Conservation (phyloP, 2,888 invertebrate species). For the Molanna angustata region DNA sequence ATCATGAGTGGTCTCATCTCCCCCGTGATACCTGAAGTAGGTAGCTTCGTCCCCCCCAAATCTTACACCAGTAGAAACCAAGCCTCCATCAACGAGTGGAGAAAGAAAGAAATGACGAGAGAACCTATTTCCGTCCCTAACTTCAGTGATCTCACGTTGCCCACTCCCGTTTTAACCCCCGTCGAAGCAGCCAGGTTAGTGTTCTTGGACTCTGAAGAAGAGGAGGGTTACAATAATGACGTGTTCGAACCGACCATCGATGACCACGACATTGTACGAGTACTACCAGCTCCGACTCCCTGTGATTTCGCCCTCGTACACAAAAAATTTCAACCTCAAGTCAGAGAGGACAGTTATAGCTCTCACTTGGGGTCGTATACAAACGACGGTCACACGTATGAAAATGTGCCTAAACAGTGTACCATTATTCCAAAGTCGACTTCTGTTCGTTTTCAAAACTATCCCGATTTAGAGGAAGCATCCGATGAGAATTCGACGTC, state of each 20-base stretch:
- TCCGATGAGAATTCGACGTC: conserved; percentile 64
- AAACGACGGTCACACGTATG: conserved; percentile 41
- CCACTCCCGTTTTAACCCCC: conserved; percentile 65
- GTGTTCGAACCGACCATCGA: conserved; percentile 40
- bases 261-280: conserved; percentile 33
- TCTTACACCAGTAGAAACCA: conserved; percentile 35
- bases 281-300: conserved; percentile 29
- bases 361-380: conserved; percentile 45
- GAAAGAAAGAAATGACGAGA: conserved; percentile 52
- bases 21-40: conserved; percentile 39
- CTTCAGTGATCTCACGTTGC: conserved; percentile 62
- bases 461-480: conserved; percentile 54
- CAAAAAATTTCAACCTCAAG: conserved; percentile 52
- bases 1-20: conserved; percentile 37
- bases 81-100: conserved; percentile 42
- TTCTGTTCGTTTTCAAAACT: conserved; percentile 57
- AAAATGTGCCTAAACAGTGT: conserved; percentile 46
- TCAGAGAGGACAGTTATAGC: conserved; percentile 55
- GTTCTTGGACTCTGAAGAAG: conserved; percentile 68
- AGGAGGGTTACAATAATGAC: conserved; percentile 43
- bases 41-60: conserved; percentile 25
- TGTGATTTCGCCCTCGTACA: conserved; percentile 49
- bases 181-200: conserved; percentile 67
- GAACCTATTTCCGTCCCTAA: conserved; percentile 75
- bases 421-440: conserved; percentile 53